Evolutionary conservation across 2,888 invertebrate species (phyloP).

Genomic region (Herminia tarsipennalis): DNA sequence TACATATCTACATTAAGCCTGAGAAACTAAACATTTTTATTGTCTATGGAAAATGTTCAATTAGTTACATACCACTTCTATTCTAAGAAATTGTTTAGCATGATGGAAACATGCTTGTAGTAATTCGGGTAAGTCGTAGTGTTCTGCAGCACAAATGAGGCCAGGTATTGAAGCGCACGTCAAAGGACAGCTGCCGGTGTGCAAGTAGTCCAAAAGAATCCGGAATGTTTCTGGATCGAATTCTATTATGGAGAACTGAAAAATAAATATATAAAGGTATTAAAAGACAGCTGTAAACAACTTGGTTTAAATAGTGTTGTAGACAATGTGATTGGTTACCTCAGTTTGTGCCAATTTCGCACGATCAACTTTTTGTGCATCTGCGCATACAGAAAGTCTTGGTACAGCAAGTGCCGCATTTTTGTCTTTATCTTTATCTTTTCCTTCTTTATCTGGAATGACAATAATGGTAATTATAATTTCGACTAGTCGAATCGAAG

Average conservation of each 20-base stretch:
- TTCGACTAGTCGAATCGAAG: background rate
- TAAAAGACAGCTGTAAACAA: background rate
- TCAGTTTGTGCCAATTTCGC: slow-evolving; percentile 97
- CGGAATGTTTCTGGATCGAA: slow-evolving; percentile 97
- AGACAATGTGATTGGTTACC: slow-evolving; percentile 68
- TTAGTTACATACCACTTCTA: slow-evolving; percentile 90
- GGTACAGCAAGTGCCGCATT: slow-evolving; percentile 93
- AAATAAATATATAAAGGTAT: slow-evolving; percentile 30
- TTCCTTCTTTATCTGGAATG: slow-evolving; percentile 90
- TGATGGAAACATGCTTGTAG: slow-evolving; percentile 98
- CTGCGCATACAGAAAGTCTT: slow-evolving; percentile 95
- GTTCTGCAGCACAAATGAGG: slow-evolving; percentile 96
- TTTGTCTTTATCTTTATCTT: slow-evolving; percentile 92
- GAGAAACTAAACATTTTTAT: background rate
- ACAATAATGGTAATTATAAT: background rate
- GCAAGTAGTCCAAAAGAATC: slow-evolving; percentile 95
- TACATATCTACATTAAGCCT: no score
- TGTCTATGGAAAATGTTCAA: background rate
- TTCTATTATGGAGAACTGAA: slow-evolving; percentile 96
- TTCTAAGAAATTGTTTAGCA: slow-evolving; percentile 96
- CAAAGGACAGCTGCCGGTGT: slow-evolving; percentile 96
- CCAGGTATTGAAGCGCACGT: slow-evolving; percentile 97
- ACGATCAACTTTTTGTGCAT: slow-evolving; percentile 96
- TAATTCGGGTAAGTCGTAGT: slow-evolving; percentile 96
- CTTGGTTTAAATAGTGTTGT: background rate